Conservation (phyloP, 2,113 vertebrate genomes). For the Tetrax tetrax region DNA sequence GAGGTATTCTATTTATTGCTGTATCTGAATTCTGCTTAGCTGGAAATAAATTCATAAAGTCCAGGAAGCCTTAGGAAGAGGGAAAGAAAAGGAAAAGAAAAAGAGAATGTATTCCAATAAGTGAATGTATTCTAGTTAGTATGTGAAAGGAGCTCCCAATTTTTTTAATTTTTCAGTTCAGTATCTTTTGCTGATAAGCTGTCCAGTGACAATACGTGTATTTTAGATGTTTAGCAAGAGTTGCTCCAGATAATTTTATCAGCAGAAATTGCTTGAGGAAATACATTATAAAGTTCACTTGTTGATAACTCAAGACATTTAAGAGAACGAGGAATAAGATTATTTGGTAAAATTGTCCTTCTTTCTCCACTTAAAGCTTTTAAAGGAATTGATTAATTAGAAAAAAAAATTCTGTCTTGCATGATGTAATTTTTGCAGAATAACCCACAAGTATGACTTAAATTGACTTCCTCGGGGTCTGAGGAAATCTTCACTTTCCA, state of each 20-base stretch:
- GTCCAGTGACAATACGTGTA: background rate
- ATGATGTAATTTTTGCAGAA: background rate
- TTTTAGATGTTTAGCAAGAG: background rate
- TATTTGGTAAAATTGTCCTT: background rate
- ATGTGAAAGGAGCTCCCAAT: background rate
- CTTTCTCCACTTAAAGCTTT: background rate
- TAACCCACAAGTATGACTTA: background rate
- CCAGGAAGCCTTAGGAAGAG: background rate
- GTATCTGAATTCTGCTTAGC: background rate
- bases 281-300: background rate
- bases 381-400: background rate
- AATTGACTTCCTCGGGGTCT: background rate
- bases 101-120: background rate
- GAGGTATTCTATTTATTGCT: background rate
- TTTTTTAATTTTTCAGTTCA: background rate
- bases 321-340: background rate
- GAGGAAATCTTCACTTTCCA: background rate
- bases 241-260: background rate
- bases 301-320: background rate
- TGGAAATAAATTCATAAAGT: background rate
- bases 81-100: fast-evolving
- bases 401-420: background rate
- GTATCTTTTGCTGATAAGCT: background rate
- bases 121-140: background rate
- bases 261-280: background rate